Evolutionary conservation across 2,113 vertebrate genomes (phyloP).

Genomic region (Oenanthe melanoleuca): DNA sequence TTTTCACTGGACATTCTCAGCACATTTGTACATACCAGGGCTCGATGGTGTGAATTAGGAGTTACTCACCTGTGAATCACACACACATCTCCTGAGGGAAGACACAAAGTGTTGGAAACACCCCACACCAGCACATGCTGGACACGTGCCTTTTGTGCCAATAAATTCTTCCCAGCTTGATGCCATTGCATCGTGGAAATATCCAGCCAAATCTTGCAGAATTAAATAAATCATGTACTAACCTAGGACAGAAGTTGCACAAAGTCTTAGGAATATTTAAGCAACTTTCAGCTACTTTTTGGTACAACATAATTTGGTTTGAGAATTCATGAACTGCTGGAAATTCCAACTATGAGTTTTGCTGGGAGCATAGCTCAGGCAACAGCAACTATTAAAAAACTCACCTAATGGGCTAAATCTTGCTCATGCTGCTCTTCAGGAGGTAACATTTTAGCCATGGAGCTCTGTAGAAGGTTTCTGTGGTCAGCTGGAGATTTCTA

Average conservation of each 20-base stretch:
- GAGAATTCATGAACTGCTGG: not conserved
- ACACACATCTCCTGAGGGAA: not conserved
- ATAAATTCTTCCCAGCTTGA: not conserved
- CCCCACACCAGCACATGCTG: accelerated
- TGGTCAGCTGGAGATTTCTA: not conserved
- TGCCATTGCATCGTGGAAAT: not conserved
- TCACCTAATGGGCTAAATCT: not conserved
- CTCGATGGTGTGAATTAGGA: not conserved
- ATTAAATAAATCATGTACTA: not conserved
- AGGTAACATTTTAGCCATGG: not conserved
- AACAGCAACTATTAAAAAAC: not conserved
- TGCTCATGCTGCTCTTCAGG: not conserved
- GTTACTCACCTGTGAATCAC: not conserved
- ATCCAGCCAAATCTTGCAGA: not conserved
- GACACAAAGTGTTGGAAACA: not conserved
- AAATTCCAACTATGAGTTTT: not conserved
- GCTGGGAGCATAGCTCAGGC: not conserved
- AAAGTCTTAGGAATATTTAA: not conserved
- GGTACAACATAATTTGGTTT: not conserved
- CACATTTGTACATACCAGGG: accelerated
- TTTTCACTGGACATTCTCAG: not conserved
- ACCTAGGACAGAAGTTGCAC: not conserved
- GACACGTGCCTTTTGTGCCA: not conserved
- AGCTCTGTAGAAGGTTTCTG: not conserved
- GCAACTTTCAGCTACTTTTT: not conserved